Conservation (phyloP, 2,113 vertebrate species). For the Micronisus gabar region DNA sequence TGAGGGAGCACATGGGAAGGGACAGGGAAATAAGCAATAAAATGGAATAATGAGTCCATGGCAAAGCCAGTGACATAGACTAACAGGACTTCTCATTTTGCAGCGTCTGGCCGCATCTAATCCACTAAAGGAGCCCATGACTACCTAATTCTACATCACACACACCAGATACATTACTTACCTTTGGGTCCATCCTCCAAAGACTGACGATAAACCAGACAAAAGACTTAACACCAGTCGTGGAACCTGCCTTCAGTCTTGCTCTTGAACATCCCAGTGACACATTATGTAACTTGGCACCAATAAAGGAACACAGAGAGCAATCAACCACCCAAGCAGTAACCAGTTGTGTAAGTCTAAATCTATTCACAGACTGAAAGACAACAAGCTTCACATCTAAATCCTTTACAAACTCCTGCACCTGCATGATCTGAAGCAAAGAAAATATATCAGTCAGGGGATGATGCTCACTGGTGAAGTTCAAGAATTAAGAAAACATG, state of each 20-base stretch:
- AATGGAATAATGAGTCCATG: not conserved
- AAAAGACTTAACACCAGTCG: not conserved
- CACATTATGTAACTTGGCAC: not conserved
- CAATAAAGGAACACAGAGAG: constrained; percentile 8
- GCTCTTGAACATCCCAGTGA: not conserved
- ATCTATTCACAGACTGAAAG: not conserved
- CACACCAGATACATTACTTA: not conserved
- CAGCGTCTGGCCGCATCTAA: not conserved
- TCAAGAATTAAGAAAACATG: not conserved
- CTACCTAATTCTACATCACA: not conserved
- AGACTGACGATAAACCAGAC: not conserved
- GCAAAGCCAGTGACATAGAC: not conserved
- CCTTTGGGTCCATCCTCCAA: not conserved
- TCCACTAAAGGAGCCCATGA: not conserved
- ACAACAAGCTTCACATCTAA: not conserved
- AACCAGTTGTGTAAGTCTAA: not conserved
- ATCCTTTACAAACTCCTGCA: not conserved
- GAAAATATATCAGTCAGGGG: not conserved
- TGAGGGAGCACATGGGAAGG: not conserved
- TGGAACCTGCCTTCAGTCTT: not conserved
- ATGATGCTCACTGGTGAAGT: not conserved
- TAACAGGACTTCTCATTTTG: not conserved
- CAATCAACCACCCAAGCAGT: not conserved
- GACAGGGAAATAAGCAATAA: not conserved
- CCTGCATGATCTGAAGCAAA: not conserved